Evolutionary conservation across 2,888 invertebrate genomes (phyloP).

Genomic region (Elysia crispata): DNA sequence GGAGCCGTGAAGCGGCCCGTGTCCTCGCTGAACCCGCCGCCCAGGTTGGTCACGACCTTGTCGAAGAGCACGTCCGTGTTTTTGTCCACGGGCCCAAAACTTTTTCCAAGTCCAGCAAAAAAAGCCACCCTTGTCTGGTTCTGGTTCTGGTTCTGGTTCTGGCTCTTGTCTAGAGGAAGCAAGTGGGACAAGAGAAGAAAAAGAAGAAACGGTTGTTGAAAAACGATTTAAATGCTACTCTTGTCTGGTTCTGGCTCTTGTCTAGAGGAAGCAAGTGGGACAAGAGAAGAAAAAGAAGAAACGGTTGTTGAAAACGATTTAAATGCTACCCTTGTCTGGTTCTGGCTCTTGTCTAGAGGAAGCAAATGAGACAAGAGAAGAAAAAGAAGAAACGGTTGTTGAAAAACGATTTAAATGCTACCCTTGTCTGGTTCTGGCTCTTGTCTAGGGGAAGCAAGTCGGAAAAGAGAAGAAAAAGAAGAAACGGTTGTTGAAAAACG

Average conservation of each 20-base stretch:
- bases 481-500: too few relatives aligned
- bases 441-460: background rate
- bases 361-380: background rate
- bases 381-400: too few relatives aligned
- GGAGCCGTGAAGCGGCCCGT: constrained; percentile 74
- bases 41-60: constrained; percentile 73
- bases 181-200: background rate
- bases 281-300: background rate
- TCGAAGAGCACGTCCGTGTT: constrained; percentile 71
- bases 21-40: constrained; percentile 65
- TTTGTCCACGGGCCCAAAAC: constrained; percentile 68
- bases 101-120: constrained; percentile 73
- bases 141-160: constrained; percentile 39
- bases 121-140: constrained; percentile 75
- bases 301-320: too few relatives aligned
- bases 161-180: background rate
- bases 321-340: constrained; percentile 75
- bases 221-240: background rate
- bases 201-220: too few relatives aligned
- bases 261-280: background rate
- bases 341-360: constrained; percentile 15
- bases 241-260: background rate
- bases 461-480: background rate
- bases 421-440: background rate
- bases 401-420: background rate